Base-by-base conservation (phyloP, 1,140 invertebrate species). In the Drosophila lini region DNA sequence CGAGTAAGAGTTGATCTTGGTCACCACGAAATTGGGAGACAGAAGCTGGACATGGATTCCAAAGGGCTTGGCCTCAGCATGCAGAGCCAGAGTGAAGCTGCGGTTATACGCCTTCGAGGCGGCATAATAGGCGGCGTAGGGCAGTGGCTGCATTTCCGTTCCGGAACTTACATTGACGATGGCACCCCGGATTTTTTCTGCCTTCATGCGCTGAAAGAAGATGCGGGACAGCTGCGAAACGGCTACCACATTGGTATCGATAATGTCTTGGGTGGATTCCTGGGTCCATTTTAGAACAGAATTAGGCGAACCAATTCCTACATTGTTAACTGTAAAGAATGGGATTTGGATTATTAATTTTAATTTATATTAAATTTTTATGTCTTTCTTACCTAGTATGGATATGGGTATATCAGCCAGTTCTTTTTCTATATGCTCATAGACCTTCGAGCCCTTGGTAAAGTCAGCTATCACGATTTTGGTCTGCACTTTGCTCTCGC, bases 131-230 rank as follows among this genome's bases (percentile, higher is more conserved):
- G 96, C 95, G 95, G 97, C 97, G 47, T 97, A 93, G 0, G 98
- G 97, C 41, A 97, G 91, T 0, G 97, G 97, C 80, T 97, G 95
- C 15, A 96, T 91, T 90, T 97, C 97, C 0, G 97, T 95, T 5
- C 96, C 97, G 0, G 97, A 98, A 6, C 97, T 97, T 19, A 97
- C 94, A 84, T 98, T 98, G 1, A 98, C 96, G 42, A 98, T 94
- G 0, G 97, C 96, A 3, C 97, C 97, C 76, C 97, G 97, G 70
- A 93, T 93, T 11, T 94, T 93, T n/a, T 95, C 93, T 41, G 92
- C 89, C 67, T 95, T 94, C 97, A 98, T 97, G 50, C 95, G 94
- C 22, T 95, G 94, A 50, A 98, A 93, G 40, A 98, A 93, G 76
- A 97, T 93, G 52, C 96, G 94, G 1, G 96, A 97, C 94, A 98